Conservation (phyloP, 1,140 invertebrate species). For the Eumaeus atala region DNA sequence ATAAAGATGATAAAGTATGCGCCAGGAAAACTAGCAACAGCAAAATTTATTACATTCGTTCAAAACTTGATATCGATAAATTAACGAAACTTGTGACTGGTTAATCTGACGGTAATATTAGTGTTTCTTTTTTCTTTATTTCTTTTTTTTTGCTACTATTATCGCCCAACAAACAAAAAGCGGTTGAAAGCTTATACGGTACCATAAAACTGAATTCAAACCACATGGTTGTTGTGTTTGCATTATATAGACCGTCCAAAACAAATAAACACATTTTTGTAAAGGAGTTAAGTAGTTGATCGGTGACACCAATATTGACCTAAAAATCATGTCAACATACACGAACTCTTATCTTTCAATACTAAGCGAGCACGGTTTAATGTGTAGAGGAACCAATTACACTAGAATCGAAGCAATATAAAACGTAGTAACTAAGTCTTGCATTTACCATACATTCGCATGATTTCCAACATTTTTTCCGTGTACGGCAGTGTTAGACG, state of each 20-base stretch:
- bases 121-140: neutral
- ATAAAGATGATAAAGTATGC: constrained; percentile 31
- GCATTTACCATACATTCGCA: constrained; percentile 37
- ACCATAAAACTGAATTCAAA: constrained; percentile 19
- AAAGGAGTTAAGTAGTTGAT: constrained; percentile 30
- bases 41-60: constrained; percentile 28
- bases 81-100: no score
- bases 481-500: constrained; percentile 33
- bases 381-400: constrained; percentile 35
- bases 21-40: constrained; percentile 23
- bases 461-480: constrained; percentile 30
- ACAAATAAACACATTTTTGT: constrained; percentile 29
- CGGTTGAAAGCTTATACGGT: constrained; percentile 26
- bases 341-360: constrained; percentile 27
- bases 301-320: constrained; percentile 33
- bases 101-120: no score
- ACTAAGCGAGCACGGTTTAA: constrained; percentile 30
- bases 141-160: constrained; percentile 14
- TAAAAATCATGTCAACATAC: constrained; percentile 27
- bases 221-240: constrained; percentile 21
- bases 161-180: constrained; percentile 14
- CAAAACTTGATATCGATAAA: constrained; percentile 18
- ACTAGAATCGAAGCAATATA: constrained; percentile 32
- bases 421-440: constrained; percentile 32
- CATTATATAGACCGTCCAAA: constrained; percentile 35